These are phyloP conservation scores for Neotoma lepida DNA, from an alignment of 2,113 vertebrate genomes.

Conservation along the genomic window DNA sequence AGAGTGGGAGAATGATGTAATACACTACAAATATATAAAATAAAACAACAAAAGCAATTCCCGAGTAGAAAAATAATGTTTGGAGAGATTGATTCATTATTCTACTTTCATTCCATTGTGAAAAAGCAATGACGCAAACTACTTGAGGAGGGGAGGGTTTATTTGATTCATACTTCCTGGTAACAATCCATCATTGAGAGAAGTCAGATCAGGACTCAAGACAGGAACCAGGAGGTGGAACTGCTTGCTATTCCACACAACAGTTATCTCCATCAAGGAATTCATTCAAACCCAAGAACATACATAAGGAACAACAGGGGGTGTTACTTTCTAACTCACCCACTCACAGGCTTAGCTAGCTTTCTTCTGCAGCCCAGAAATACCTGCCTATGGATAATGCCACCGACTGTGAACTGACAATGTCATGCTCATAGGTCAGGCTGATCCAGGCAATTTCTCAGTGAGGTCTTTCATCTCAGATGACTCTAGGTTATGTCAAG, in stretches of 20 bases:
- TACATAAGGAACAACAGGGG: neutral
- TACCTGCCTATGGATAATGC: no score
- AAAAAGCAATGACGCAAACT: neutral
- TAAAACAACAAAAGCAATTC: neutral
- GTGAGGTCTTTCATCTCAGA: neutral
- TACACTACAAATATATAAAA: neutral
- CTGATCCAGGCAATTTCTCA: neutral
- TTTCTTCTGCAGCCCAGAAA: neutral
- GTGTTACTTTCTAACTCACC: neutral
- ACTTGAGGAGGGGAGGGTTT: neutral
- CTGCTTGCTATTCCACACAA: neutral
- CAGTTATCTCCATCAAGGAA: neutral
- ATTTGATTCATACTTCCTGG: neutral
- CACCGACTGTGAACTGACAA: no score
- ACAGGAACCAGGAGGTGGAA: neutral
- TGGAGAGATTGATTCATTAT: neutral
- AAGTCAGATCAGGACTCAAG: neutral
- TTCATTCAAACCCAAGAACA: neutral
- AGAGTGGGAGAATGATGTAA: no score
- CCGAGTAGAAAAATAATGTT: neutral
- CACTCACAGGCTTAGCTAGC: neutral
- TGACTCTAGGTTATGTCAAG: neutral
- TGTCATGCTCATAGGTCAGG: neutral
- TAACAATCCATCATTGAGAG: neutral
- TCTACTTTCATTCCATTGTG: neutral